phyloP scores from a whole-genome alignment of 2,888 invertebrate species.

The Drosophila falleni region DNA sequence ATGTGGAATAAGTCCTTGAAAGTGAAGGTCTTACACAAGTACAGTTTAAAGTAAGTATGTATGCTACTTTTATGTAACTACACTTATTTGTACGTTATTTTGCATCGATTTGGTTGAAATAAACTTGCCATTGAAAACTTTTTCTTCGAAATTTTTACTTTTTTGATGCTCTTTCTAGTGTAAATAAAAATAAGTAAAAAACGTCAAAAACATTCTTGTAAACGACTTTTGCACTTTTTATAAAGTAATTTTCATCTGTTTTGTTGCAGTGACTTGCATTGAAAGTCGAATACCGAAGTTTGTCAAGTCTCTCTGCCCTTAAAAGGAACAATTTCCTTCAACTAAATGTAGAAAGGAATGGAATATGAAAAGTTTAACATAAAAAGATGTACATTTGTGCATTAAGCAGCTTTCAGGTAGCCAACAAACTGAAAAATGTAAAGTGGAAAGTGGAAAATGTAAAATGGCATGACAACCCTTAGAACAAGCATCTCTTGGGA shows the following conservation, averaged over 20 bases:
- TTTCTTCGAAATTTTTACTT: not conserved
- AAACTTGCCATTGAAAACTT: constrained; percentile 28
- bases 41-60: not conserved
- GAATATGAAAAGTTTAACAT: constrained; percentile 10
- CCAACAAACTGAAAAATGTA: constrained; percentile 20
- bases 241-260: constrained; percentile 27
- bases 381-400: constrained; percentile 17
- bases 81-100: constrained; percentile 14
- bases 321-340: constrained; percentile 8
- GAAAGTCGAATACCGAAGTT: constrained; percentile 31
- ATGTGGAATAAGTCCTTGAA: not conserved
- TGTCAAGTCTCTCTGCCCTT: not conserved
- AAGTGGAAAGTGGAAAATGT: constrained; percentile 21
- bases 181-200: not conserved
- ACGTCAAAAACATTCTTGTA: constrained; percentile 36
- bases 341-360: not conserved
- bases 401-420: constrained; percentile 35
- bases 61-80: not conserved
- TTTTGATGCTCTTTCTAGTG: not conserved
- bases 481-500: constrained; percentile 10
- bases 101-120: not conserved
- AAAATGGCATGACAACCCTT: constrained; percentile 27
- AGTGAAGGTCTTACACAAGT: not conserved
- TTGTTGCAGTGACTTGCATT: constrained; percentile 29
- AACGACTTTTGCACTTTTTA: constrained; percentile 43